phyloP scores from a whole-genome alignment of 1,140 invertebrate species.

The Zaprionus capensis region DNA sequence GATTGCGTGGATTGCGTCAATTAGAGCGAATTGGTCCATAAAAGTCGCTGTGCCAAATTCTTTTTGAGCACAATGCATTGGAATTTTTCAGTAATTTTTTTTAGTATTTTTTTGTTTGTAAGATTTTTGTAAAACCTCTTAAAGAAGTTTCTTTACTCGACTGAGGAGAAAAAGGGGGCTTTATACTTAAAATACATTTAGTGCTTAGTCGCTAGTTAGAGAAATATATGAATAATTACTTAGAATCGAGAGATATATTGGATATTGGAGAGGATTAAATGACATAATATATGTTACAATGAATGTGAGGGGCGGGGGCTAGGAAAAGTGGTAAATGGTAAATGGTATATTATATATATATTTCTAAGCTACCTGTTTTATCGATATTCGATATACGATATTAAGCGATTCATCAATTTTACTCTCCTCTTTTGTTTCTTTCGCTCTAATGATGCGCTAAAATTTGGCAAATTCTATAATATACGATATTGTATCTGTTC shows the following conservation, averaged over 20 bases:
- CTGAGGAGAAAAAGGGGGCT: conserved; percentile 41
- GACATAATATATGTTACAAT: conserved; percentile 43
- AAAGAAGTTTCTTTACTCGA: conserved; percentile 64
- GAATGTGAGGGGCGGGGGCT: conserved; percentile 27
- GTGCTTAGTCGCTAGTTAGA: conserved; percentile 43
- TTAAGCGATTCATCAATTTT: conserved; percentile 37
- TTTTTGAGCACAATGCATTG: conserved; percentile 62
- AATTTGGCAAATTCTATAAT: conserved; percentile 79
- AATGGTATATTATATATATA: conserved; percentile 12
- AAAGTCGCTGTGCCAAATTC: conserved; percentile 70
- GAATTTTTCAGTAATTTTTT: conserved; percentile 66
- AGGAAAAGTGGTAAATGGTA: conserved; percentile 20
- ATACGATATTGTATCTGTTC: conserved; percentile 35
- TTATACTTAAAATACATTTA: conserved; percentile 53
- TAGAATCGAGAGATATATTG: conserved; percentile 1
- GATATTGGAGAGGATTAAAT: conserved; percentile 31
- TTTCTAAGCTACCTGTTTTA: conserved; percentile 44
- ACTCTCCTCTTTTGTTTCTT: not conserved
- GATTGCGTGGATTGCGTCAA: conserved; percentile 78
- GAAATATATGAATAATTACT: conserved; percentile 31
- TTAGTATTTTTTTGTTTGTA: conserved; percentile 27
- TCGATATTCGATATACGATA: conserved; percentile 55
- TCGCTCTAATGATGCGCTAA: conserved; percentile 57
- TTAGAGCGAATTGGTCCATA: conserved; percentile 84
- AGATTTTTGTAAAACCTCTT: conserved; percentile 66